Percentiles rank a stretch among this genome's conserved stretches.
Conservation (phyloP, 2,888 invertebrate genomes). For the Pecten maximus region DNA sequence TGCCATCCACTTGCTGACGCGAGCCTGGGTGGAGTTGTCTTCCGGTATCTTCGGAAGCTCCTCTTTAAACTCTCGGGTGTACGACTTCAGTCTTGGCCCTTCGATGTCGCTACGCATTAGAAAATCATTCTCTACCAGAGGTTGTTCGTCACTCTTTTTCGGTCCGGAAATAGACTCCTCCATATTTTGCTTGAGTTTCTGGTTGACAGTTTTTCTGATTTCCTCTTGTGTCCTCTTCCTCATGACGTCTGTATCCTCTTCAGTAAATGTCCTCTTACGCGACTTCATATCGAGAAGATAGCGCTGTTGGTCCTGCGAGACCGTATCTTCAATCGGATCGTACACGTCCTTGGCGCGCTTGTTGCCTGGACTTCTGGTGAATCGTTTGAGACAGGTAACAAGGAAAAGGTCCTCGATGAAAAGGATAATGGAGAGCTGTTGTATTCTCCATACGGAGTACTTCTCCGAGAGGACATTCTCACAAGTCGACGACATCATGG, state of each 20-base stretch:
- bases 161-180: conserved; percentile 6
- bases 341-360: conserved; percentile 59
- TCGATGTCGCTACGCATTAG: neutral
- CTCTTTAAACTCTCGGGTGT: neutral
- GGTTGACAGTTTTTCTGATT: conserved; percentile 11
- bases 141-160: neutral
- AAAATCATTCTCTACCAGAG: neutral
- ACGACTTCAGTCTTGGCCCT: neutral
- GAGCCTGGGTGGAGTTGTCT: neutral
- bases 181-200: conserved; percentile 17
- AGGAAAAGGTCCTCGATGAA: conserved; percentile 65
- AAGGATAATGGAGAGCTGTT: conserved; percentile 65
- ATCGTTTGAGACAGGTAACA: conserved; percentile 53
- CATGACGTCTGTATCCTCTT: conserved; percentile 58
- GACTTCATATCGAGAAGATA: conserved; percentile 68
- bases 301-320: conserved; percentile 55
- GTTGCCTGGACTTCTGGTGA: conserved; percentile 54
- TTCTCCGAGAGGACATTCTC: conserved; percentile 66
- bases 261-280: conserved; percentile 64
- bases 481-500: conserved; percentile 76
- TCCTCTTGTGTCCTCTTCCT: neutral
- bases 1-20: neutral
- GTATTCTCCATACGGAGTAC: conserved; percentile 67
- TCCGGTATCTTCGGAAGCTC: neutral
- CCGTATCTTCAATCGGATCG: conserved; percentile 60